Conservation (phyloP, 2,797 vertebrate species). For the Tiaroga cobitis region DNA sequence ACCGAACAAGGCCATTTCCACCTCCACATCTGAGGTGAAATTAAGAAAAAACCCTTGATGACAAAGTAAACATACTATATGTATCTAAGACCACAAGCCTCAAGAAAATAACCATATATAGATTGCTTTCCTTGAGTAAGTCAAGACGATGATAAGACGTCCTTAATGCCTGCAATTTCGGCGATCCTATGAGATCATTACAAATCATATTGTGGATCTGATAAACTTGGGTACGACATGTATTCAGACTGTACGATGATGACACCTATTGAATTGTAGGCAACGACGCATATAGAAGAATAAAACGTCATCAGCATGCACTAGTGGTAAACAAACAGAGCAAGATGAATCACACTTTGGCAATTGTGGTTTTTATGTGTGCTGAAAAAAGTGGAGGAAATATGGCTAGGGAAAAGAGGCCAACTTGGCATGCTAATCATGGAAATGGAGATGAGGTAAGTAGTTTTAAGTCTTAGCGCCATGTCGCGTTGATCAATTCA, state of each 20-base stretch:
- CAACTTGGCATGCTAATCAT: background rate
- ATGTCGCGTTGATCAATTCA: background rate
- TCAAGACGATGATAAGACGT: background rate
- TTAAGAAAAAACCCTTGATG: background rate
- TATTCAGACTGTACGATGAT: background rate
- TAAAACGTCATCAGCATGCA: background rate
- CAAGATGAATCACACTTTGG: background rate
- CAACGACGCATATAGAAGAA: background rate
- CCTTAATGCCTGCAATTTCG: background rate
- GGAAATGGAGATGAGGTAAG: too few relatives aligned
- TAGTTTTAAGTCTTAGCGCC: too few relatives aligned
- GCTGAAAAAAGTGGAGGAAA: background rate
- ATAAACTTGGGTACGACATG: background rate
- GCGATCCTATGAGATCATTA: background rate
- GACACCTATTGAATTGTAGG: background rate
- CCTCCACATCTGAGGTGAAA: slow-evolving; percentile 20
- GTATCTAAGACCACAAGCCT: background rate
- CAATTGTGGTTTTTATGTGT: background rate
- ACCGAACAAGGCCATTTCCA: slow-evolving; percentile 16
- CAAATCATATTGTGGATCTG: background rate
- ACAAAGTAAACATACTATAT: background rate
- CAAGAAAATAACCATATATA: background rate
- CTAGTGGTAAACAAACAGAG: background rate
- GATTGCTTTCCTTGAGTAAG: background rate
- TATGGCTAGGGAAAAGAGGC: too few relatives aligned